These are phyloP conservation scores for Connochaetes taurinus DNA, from an alignment of 2,113 vertebrate genomes.

Conservation along the genomic window DNA sequence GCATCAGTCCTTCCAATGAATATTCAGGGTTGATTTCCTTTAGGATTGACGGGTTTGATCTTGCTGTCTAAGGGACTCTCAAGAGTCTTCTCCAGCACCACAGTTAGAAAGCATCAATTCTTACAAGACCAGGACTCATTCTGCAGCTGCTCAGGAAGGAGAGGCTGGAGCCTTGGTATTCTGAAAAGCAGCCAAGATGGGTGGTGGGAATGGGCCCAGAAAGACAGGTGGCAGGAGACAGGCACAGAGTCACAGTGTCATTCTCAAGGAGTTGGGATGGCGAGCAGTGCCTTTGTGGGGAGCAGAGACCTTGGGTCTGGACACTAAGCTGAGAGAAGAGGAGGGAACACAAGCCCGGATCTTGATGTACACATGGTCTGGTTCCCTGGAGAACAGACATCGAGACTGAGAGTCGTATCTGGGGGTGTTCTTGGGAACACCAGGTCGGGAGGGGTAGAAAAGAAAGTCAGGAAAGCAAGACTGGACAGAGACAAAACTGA, in stretches of 20 bases:
- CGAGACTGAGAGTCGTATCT: fast-evolving
- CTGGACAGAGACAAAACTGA: fast-evolving
- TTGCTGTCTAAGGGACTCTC: neutral
- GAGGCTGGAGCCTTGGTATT: neutral
- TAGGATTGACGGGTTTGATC: neutral
- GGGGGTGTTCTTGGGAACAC: fast-evolving
- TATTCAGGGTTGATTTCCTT: neutral
- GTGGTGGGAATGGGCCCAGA: neutral
- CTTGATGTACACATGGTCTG: neutral
- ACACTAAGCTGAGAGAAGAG: neutral
- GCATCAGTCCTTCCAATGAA: neutral
- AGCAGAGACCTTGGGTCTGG: neutral
- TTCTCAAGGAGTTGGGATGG: neutral
- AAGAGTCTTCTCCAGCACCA: neutral
- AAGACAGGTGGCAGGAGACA: neutral
- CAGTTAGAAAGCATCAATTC: neutral
- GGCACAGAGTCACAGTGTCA: neutral
- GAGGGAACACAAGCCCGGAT: neutral
- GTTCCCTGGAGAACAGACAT: fast-evolving
- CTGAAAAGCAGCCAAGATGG: neutral
- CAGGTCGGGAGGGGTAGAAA: fast-evolving
- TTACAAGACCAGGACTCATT: neutral
- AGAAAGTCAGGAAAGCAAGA: neutral
- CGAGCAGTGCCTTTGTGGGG: fast-evolving
- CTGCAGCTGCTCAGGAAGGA: neutral